Percentiles rank a stretch among this genome's conserved stretches.
phyloP scores from a whole-genome alignment of 2,888 invertebrate genomes.

The Acleris sparsana region DNA sequence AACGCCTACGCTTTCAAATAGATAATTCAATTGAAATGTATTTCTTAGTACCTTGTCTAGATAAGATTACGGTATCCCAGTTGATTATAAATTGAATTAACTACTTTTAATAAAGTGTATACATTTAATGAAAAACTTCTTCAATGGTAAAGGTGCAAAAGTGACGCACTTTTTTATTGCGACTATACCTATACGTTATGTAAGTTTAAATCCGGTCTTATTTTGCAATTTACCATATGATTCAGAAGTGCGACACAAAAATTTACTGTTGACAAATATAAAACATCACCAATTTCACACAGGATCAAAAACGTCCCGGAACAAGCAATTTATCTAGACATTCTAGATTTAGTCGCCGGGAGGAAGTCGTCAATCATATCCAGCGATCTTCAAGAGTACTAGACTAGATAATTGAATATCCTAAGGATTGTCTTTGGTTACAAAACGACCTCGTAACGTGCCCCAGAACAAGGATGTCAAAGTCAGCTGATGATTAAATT shows the following conservation, averaged over 20 bases:
- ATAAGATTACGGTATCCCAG: not conserved
- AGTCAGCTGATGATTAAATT: not conserved
- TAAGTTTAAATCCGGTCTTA: no score
- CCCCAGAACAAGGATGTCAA: constrained; percentile 20
- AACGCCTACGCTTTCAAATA: constrained; percentile 2
- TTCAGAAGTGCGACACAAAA: no score
- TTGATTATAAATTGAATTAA: no score
- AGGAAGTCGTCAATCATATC: constrained; percentile 27
- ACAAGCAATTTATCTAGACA: not conserved
- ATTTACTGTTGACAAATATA: no score
- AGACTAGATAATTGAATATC: constrained; percentile 22
- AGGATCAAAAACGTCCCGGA: not conserved
- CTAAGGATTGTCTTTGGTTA: constrained; percentile 27
- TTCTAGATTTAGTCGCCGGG: constrained; percentile 4
- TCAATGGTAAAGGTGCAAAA: no score
- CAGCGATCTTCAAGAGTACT: constrained; percentile 10
- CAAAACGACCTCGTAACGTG: constrained; percentile 8
- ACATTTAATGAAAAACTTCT: no score
- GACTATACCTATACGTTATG: no score
- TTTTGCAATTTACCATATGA: no score
- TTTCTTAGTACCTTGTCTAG: constrained; percentile 3
- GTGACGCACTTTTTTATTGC: no score
- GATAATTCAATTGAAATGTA: constrained; percentile 12
- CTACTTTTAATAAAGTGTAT: no score
- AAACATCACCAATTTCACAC: no score